A percentile compares a stretch with the other conserved stretches of the same genome.
Evolutionary conservation across 2,113 vertebrate genomes (phyloP).

Genomic region (Phyllostomus hastatus): DNA sequence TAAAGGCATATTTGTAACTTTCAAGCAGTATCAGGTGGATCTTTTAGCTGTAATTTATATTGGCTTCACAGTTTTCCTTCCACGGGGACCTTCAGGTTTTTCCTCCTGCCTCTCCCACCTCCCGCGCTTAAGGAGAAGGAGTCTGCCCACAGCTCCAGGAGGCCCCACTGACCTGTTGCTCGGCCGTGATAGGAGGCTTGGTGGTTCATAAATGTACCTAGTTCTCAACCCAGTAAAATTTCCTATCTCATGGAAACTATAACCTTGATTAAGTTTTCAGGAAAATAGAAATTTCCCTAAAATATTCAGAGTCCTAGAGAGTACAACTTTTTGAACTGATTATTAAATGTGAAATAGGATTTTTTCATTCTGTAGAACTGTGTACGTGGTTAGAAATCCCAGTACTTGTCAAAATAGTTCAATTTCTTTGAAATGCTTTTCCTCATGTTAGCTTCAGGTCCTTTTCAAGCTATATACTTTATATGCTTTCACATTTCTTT

Average conservation of each 20-base stretch:
- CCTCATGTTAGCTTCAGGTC: background rate
- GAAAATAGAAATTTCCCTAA: background rate
- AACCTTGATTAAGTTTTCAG: background rate
- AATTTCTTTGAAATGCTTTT: background rate
- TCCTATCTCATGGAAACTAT: background rate
- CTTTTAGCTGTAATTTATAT: background rate
- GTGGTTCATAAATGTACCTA: background rate
- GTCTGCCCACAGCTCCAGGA: background rate
- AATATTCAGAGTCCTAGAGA: background rate
- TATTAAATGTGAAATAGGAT: background rate
- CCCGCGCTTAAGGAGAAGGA: background rate
- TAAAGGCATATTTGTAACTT: background rate
- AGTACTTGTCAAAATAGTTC: background rate
- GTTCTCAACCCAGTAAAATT: background rate
- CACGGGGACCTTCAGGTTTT: background rate
- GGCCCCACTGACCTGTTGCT: background rate
- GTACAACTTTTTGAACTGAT: background rate
- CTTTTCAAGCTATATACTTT: background rate
- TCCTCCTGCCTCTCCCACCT: background rate
- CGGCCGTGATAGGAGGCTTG: background rate
- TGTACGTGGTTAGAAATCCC: background rate
- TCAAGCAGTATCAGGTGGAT: background rate
- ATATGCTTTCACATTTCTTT: background rate
- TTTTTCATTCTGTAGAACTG: background rate
- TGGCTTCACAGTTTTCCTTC: background rate